phyloP scores from a whole-genome alignment of 2,888 invertebrate species.

The Ophion obscuratus region DNA sequence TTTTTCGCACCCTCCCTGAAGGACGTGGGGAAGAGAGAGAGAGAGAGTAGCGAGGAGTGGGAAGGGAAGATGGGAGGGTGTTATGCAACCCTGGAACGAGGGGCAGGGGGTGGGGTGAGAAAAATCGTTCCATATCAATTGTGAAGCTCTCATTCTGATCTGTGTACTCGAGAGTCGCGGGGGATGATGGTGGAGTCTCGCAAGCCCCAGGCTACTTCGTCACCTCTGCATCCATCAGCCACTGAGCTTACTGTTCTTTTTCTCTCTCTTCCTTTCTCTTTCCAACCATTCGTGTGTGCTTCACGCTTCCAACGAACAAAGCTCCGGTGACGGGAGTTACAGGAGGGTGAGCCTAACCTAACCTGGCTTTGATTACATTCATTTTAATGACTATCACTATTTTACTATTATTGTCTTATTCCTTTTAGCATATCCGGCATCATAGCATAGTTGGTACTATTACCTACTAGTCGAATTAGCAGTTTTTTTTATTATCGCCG shows the following conservation, averaged over 20 bases:
- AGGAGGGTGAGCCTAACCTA: constrained; percentile 8
- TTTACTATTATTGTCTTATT: no score
- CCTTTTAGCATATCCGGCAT: no score
- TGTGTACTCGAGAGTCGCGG: constrained; percentile 22
- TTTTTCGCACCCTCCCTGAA: constrained; percentile 47
- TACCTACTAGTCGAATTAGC: no score
- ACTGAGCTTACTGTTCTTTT: constrained; percentile 1
- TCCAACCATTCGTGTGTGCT: background rate
- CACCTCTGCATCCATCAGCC: constrained; percentile 20
- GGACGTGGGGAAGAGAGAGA: background rate
- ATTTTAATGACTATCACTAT: no score
- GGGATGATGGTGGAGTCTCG: constrained; percentile 5
- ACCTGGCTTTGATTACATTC: no score
- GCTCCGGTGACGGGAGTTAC: constrained; percentile 28
- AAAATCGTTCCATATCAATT: constrained; percentile 25
- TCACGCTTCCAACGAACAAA: constrained; percentile 45
- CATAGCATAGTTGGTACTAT: no score
- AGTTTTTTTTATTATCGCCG: no score
- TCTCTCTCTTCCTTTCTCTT: background rate
- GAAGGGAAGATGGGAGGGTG: background rate
- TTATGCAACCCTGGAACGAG: background rate
- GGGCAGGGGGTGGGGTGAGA: background rate
- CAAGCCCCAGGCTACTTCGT: constrained; percentile 20
- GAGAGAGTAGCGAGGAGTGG: background rate
- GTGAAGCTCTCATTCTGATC: constrained; percentile 12